Percentiles rank a stretch among this genome's conserved stretches.
Conservation (phyloP, 92 coral and sea anemone genomes). For the Parazoanthus darwini region DNA sequence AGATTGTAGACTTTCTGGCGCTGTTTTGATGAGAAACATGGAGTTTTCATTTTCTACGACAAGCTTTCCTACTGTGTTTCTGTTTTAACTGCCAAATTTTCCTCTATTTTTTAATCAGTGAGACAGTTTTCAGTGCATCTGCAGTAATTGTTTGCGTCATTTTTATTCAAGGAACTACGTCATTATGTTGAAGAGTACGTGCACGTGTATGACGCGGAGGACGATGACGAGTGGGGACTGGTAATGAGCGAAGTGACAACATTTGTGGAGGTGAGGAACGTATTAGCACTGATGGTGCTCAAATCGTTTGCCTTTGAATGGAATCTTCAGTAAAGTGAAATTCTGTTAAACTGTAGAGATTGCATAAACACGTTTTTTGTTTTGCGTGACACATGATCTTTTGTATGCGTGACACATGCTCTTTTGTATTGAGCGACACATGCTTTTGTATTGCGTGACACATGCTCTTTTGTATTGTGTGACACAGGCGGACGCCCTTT, state of each 20-base stretch:
- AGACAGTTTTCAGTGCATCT: neutral
- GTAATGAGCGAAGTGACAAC: slow-evolving; percentile 95
- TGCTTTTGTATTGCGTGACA: too few species aligned
- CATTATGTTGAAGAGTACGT: slow-evolving; percentile 92
- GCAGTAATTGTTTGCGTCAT: neutral
- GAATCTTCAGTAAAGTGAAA: neutral
- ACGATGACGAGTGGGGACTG: slow-evolving; percentile 97
- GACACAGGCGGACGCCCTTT: slow-evolving; percentile 86
- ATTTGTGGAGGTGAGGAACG: slow-evolving; percentile 77
- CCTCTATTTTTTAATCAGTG: neutral
- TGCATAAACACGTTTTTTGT: neutral
- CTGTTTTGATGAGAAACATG: too few species aligned
- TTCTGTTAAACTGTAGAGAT: neutral
- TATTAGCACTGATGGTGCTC: too few species aligned
- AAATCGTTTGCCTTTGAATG: neutral
- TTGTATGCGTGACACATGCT: slow-evolving; percentile 45
- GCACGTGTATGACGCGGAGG: slow-evolving; percentile 86
- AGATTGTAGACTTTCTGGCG: too few species aligned
- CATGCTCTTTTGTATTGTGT: slow-evolving; percentile 15
- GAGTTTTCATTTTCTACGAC: neutral
- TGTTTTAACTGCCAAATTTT: neutral
- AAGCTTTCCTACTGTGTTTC: neutral
- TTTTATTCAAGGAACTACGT: slow-evolving; percentile 64
- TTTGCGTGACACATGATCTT: neutral
- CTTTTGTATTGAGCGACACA: slow-evolving; percentile 49